phyloP scores from a whole-genome alignment of 2,797 vertebrate species.

The Xiphophorus birchmanni region DNA sequence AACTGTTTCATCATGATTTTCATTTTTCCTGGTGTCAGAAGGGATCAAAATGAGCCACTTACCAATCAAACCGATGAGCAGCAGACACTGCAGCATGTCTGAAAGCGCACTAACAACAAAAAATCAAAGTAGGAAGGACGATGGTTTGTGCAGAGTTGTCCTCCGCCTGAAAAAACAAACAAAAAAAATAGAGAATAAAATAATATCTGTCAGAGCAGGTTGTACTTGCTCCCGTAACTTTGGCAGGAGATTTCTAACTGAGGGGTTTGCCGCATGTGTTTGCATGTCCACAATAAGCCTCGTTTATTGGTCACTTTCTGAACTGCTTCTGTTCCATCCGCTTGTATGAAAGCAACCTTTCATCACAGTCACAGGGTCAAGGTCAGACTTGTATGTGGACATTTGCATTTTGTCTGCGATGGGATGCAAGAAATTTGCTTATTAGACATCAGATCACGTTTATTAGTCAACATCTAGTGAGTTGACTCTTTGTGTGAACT shows the following conservation, averaged over 20 bases:
- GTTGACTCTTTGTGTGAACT: not conserved
- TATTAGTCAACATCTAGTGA: not conserved
- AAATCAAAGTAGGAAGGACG: not conserved
- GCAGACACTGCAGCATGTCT: not conserved
- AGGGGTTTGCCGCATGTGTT: too few relatives aligned
- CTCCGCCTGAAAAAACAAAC: not conserved
- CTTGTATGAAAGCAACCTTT: not conserved
- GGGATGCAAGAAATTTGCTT: not conserved
- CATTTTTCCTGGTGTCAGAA: not conserved
- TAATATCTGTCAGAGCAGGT: not conserved
- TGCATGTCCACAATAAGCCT: not conserved
- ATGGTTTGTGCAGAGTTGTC: not conserved
- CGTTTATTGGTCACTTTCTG: not conserved
- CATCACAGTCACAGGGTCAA: not conserved
- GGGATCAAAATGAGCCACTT: slow-evolving; percentile 8
- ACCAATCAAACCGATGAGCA: not conserved
- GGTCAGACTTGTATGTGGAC: not conserved
- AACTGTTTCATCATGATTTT: not conserved
- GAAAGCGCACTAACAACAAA: not conserved
- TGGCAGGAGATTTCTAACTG: not conserved
- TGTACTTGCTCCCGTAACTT: not conserved
- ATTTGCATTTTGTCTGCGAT: not conserved
- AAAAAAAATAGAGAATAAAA: not conserved
- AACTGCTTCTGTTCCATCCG: not conserved
- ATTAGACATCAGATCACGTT: rapidly evolving